phyloP scores from a whole-genome alignment of 2,113 vertebrate genomes.

The Uria lomvia region DNA sequence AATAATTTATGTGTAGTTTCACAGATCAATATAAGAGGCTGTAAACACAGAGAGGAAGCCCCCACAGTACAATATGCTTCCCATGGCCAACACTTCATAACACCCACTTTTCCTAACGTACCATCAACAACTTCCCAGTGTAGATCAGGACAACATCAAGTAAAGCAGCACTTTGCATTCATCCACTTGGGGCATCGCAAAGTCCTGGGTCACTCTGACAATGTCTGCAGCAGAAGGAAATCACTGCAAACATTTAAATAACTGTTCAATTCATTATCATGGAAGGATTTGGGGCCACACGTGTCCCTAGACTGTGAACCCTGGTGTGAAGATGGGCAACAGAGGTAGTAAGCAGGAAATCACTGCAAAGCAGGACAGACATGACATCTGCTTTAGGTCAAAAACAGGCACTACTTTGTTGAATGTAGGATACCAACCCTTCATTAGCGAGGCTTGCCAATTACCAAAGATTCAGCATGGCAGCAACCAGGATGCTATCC shows the following conservation, averaged over 20 bases:
- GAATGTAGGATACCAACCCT: neutral
- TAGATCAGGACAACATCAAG: neutral
- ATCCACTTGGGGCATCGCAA: slow-evolving; percentile 4
- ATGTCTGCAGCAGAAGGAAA: slow-evolving; percentile 42
- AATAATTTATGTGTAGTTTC: neutral
- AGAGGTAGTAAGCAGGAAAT: neutral
- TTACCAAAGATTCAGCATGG: neutral
- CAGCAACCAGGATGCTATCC: neutral
- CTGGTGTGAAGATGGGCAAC: neutral
- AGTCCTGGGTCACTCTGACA: slow-evolving; percentile 30
- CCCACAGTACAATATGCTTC: neutral
- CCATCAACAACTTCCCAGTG: slow-evolving; percentile 21
- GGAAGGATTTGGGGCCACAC: neutral
- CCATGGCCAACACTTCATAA: neutral
- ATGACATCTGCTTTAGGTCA: neutral
- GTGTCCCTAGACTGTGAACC: neutral
- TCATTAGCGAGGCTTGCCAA: neutral
- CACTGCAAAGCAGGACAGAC: neutral
- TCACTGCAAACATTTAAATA: slow-evolving; percentile 48
- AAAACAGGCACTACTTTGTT: neutral
- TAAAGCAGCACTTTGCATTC: slow-evolving; percentile 44
- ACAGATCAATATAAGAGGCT: neutral
- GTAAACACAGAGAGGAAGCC: neutral
- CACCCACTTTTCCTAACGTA: neutral
- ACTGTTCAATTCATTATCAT: neutral